Percentiles rank a stretch among this genome's conserved stretches.
These are phyloP conservation scores for Metopia argyrocephala DNA, from an alignment of 2,888 invertebrate genomes.

Conservation along the genomic window DNA sequence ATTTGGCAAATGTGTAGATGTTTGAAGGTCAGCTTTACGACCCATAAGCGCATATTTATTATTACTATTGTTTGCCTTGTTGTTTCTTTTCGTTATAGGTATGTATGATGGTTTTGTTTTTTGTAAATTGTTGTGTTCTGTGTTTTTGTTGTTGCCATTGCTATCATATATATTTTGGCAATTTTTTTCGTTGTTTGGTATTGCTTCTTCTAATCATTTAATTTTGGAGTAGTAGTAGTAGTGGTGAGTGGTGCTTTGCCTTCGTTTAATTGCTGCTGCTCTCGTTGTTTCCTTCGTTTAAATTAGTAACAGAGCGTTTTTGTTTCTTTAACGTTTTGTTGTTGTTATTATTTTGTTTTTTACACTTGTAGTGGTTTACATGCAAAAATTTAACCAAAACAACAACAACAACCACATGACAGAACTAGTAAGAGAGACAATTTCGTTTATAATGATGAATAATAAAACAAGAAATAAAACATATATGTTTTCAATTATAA, in stretches of 20 bases:
- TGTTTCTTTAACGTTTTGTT: conserved; percentile 33
- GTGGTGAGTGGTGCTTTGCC: background rate
- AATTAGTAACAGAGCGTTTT: conserved; percentile 11
- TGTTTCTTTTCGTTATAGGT: conserved; percentile 37
- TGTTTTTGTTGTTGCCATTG: conserved; percentile 39
- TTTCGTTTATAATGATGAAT: background rate
- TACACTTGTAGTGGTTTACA: conserved; percentile 59
- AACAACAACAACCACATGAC: conserved; percentile 10
- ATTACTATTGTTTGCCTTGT: conserved; percentile 60
- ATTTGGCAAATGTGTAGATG: conserved; percentile 74
- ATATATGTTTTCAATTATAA: too few relatives aligned
- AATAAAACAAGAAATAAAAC: background rate
- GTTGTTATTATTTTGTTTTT: conserved; percentile 39
- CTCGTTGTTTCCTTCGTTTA: conserved; percentile 21
- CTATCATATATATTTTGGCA: conserved; percentile 70
- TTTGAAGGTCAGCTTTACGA: conserved; percentile 79
- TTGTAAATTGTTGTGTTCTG: conserved; percentile 61
- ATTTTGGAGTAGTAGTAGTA: conserved; percentile 63
- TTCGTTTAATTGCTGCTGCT: conserved; percentile 1
- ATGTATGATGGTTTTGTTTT: background rate
- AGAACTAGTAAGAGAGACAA: conserved; percentile 22
- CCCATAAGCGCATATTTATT: conserved; percentile 74
- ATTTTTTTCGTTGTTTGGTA: conserved; percentile 69
- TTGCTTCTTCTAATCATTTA: conserved; percentile 25
- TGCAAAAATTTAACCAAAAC: conserved; percentile 18